Percentiles rank a stretch among this genome's conserved stretches.
phyloP scores from a whole-genome alignment of 2,888 invertebrate species.

The Anorthoa munda region DNA sequence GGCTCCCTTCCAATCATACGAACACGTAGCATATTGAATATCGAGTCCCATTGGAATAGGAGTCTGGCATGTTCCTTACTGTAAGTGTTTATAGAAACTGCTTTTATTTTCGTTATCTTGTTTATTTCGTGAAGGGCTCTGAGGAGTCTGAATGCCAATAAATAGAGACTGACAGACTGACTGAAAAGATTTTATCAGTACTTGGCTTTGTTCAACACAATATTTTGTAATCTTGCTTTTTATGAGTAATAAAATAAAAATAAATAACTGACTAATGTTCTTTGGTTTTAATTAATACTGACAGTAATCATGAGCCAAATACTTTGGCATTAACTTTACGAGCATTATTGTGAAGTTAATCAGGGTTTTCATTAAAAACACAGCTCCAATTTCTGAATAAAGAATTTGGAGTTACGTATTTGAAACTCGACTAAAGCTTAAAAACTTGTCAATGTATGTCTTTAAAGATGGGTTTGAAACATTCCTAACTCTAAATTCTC shows the following conservation, averaged over 20 bases:
- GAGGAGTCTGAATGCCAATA: slow-evolving; percentile 15
- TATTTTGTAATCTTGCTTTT: slow-evolving; percentile 20
- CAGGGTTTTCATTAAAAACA: not conserved
- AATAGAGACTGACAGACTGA: slow-evolving; percentile 12
- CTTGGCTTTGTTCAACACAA: not conserved
- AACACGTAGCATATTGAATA: slow-evolving; percentile 62
- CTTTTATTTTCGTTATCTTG: slow-evolving; percentile 43
- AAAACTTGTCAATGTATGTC: too few species aligned
- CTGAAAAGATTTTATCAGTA: not conserved
- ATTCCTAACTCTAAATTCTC: too few species aligned
- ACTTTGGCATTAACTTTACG: slow-evolving; percentile 16
- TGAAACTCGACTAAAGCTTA: too few species aligned
- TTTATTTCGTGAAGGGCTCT: slow-evolving; percentile 37
- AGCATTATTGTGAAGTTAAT: not conserved
- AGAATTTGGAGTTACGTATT: too few species aligned
- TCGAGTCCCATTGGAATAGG: slow-evolving; percentile 8
- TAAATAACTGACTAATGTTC: slow-evolving; percentile 12
- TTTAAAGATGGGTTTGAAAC: too few species aligned
- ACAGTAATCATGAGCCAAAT: slow-evolving; percentile 3
- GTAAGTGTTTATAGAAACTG: slow-evolving; percentile 41
- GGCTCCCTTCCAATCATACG: slow-evolving; percentile 24
- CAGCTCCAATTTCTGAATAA: not conserved
- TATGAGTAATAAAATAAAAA: slow-evolving; percentile 14
- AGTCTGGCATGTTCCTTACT: slow-evolving; percentile 5
- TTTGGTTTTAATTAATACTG: slow-evolving; percentile 26